Evolutionary conservation across 1,140 invertebrate genomes (phyloP).

Genomic region (Drosophila persimilis): DNA sequence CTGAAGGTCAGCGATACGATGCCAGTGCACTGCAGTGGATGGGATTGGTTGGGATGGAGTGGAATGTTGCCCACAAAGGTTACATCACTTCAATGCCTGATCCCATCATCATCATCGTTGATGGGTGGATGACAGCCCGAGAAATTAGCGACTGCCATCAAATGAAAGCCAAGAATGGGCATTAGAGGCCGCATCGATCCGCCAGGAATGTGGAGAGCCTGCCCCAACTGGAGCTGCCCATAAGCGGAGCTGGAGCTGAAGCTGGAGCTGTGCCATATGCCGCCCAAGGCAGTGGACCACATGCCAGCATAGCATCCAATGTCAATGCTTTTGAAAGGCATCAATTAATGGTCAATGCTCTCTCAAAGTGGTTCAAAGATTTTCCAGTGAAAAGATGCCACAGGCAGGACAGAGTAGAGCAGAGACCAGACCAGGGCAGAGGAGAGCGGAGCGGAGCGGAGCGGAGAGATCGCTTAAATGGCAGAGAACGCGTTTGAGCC

Average conservation of each 20-base stretch:
- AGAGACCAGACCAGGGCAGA: background rate
- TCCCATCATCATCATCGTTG: too few species aligned
- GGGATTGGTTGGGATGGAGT: background rate
- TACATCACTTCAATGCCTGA: too few species aligned
- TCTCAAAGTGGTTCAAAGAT: constrained; percentile 60
- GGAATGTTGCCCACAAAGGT: too few species aligned
- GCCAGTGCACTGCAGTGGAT: too few species aligned
- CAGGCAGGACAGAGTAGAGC: constrained; percentile 10
- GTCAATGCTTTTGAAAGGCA: constrained; percentile 67
- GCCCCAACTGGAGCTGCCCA: constrained; percentile 13
- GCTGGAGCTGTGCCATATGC: constrained; percentile 32
- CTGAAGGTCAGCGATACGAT: constrained; percentile 10
- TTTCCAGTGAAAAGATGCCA: constrained; percentile 72
- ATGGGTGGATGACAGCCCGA: too few species aligned
- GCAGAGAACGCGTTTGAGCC: constrained; percentile 60
- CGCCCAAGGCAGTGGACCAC: constrained; percentile 54
- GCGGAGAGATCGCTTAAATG: background rate
- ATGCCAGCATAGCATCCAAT: constrained; percentile 57
- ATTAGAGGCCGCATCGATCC: too few species aligned
- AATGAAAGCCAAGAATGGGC: too few species aligned
- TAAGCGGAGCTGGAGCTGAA: constrained; percentile 3
- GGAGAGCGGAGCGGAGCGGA: background rate
- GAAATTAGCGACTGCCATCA: background rate
- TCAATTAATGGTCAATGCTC: constrained; percentile 74
- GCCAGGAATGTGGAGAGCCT: constrained; percentile 11